phyloP scores from a whole-genome alignment of 2,888 invertebrate genomes.

The Chrysolina haemoptera region DNA sequence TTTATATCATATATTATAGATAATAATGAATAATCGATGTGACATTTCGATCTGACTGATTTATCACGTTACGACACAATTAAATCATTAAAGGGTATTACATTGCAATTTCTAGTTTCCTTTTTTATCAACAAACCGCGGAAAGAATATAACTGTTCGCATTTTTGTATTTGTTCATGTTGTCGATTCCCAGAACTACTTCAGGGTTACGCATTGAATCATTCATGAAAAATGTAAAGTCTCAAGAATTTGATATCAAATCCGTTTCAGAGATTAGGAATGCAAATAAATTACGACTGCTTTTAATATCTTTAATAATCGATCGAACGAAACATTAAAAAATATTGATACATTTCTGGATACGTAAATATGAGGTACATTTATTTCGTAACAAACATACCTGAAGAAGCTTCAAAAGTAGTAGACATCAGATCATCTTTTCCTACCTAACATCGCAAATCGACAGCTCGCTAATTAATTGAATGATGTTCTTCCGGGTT shows the following conservation, averaged over 20 bases:
- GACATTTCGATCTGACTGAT: neutral
- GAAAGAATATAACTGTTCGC: neutral
- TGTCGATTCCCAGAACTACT: neutral
- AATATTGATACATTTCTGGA: too few relatives aligned
- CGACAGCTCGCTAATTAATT: too few relatives aligned
- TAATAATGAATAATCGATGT: neutral
- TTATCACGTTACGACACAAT: neutral
- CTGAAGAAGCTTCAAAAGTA: too few relatives aligned
- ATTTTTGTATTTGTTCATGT: neutral
- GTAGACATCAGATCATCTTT: too few relatives aligned
- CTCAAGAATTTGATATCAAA: neutral
- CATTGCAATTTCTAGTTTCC: neutral
- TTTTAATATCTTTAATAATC: too few relatives aligned
- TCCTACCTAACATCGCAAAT: too few relatives aligned
- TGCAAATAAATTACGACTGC: too few relatives aligned
- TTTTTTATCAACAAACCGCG: neutral
- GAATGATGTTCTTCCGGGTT: too few relatives aligned
- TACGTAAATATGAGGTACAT: too few relatives aligned
- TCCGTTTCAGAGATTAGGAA: too few relatives aligned
- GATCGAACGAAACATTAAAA: too few relatives aligned
- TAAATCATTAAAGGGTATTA: neutral
- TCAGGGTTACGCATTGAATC: neutral
- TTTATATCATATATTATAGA: neutral
- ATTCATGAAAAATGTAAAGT: neutral
- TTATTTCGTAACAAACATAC: too few relatives aligned